Conservation (phyloP, 92 coral and sea anemone genomes). For the Micromussa lordhowensis region DNA sequence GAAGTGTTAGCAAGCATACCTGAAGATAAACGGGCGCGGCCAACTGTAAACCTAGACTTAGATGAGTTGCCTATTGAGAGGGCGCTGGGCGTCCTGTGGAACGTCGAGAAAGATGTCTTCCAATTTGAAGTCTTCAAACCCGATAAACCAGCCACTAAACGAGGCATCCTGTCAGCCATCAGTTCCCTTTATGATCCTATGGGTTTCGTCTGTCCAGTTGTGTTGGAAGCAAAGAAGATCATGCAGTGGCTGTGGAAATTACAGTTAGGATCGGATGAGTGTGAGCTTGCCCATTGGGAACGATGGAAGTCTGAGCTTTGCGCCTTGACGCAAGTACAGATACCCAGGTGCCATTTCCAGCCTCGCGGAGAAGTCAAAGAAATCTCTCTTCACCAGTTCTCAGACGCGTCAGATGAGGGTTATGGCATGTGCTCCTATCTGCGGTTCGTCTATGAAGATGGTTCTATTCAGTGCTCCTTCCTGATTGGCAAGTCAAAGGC, state of each 20-base stretch:
- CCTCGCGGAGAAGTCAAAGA: conserved; percentile 6
- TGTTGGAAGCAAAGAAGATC: conserved; percentile 63
- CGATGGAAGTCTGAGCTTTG: too few relatives aligned
- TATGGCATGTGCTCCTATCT: conserved; percentile 31
- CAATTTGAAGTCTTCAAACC: conserved; percentile 38
- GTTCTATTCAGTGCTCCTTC: neutral
- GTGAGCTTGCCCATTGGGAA: neutral
- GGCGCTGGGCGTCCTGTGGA: conserved; percentile 68
- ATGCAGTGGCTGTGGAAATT: conserved; percentile 59
- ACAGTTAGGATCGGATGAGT: conserved; percentile 43
- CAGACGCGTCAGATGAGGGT: conserved; percentile 52
- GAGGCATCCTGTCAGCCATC: conserved; percentile 64
- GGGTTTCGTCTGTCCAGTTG: conserved; percentile 54
- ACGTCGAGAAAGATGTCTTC: conserved; percentile 49
- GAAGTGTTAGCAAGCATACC: conserved; percentile 51
- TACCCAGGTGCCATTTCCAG: too few relatives aligned
- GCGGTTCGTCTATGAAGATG: neutral
- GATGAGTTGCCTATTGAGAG: conserved; percentile 60
- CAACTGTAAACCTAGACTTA: conserved; percentile 57
- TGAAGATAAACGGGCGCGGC: conserved; percentile 45
- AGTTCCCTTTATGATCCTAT: conserved; percentile 49
- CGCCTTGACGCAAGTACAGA: neutral
- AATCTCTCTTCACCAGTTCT: conserved; percentile 50
- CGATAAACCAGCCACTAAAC: conserved; percentile 53
- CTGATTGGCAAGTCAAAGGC: conserved; percentile 34